A percentile compares a stretch with the other conserved stretches of the same genome.
These are phyloP conservation scores for Columba guinea DNA, from an alignment of 2,797 vertebrate species.

Conservation along the genomic window DNA sequence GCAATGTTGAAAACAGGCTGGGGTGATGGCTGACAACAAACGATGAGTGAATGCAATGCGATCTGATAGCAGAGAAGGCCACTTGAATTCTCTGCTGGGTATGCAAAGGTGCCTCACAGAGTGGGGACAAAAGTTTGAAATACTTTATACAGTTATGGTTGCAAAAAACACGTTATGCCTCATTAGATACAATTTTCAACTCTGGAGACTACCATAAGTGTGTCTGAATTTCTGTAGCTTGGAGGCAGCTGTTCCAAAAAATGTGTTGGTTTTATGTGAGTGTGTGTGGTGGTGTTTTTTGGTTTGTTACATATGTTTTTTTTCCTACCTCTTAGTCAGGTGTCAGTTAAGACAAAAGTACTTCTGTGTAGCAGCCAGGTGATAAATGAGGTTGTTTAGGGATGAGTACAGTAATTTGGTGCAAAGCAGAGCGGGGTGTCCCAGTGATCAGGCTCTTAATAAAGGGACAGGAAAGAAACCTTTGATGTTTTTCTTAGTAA, in stretches of 20 bases:
- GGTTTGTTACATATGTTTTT: not conserved
- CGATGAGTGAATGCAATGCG: not conserved
- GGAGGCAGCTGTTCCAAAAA: not conserved
- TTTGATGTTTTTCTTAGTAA: not conserved
- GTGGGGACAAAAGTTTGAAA: not conserved
- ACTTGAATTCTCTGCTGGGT: not conserved
- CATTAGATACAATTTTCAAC: not conserved
- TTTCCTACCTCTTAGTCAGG: not conserved
- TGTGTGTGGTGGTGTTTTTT: not conserved
- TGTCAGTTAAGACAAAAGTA: not conserved
- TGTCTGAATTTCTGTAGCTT: not conserved
- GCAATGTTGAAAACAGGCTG: not conserved
- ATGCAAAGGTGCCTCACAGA: not conserved
- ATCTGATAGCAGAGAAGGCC: not conserved
- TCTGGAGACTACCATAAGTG: accelerated
- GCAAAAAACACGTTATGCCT: not conserved
- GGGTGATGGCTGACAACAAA: not conserved
- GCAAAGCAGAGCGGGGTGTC: not conserved
- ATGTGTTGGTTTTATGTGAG: not conserved
- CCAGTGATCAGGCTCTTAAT: slow-evolving; percentile 5
- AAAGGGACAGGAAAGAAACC: not conserved
- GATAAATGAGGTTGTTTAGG: not conserved
- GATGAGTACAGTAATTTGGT: not conserved
- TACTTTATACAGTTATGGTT: not conserved
- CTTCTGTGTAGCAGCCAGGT: not conserved